Percentiles rank a stretch among this genome's conserved stretches.
Conservation (phyloP, 2,113 vertebrate species). For the Crypturellus undulatus region DNA sequence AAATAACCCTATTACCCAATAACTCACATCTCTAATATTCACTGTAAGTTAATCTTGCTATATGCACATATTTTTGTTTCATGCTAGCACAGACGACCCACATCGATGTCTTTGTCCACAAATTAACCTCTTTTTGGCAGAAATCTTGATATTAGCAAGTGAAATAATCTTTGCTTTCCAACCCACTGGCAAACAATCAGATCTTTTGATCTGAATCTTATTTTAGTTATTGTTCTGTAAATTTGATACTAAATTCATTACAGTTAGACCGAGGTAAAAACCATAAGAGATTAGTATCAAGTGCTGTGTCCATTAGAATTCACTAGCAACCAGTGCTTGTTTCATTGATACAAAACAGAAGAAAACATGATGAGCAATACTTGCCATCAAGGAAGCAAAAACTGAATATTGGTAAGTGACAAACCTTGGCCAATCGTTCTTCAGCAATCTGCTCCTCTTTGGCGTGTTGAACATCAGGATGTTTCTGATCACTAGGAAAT, state of each 20-base stretch:
- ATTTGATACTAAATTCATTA: not conserved
- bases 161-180: not conserved
- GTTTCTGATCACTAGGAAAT: conserved; percentile 59
- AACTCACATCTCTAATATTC: not conserved
- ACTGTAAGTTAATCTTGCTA: not conserved
- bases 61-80: not conserved
- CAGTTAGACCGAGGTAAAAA: not conserved
- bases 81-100: not conserved
- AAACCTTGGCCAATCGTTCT: conserved; percentile 85
- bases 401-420: not conserved
- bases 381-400: not conserved
- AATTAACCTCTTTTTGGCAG: not conserved
- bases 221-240: not conserved
- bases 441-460: conserved; percentile 81
- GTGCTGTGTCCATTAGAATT: not conserved
- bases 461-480: conserved; percentile 51
- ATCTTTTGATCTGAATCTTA: not conserved
- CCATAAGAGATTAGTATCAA: not conserved
- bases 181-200: not conserved
- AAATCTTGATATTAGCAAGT: not conserved
- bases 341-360: not conserved
- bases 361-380: not conserved
- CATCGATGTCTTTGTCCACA: not conserved
- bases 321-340: not conserved
- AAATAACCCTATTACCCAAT: not conserved